Evolutionary conservation across 2,888 invertebrate species (phyloP), one percentile per base, ranked within the genome.

Genomic region (Myopa testacea): DNA sequence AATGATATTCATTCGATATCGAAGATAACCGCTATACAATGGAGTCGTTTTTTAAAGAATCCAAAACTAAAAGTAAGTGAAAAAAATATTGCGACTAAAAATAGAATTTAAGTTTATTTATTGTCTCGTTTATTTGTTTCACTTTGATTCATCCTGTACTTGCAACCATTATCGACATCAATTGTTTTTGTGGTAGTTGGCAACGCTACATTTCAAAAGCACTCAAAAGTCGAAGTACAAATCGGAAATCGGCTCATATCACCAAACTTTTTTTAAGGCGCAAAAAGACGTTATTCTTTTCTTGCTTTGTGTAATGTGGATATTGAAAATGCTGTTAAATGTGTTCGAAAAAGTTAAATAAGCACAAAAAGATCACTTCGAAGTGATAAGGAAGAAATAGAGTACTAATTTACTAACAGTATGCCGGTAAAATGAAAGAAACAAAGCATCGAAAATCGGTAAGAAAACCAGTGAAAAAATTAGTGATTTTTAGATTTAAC

Each of bases 281-380:
- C 37, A 5, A 75, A 75, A 75, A 65, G 14, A 65, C 74, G 74
- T 75, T 75, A 75, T 67, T 73, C 65, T 37, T 16, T 67, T 72
- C 45, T 34, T 26, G 26, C 26, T 26, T 26, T 26, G 26, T 26
- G 26, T 26, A 26, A 26, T 26, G 26, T 26, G 26, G 26, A 26
- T 26, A 26, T 26, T 26, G 2, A 26, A 26, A 26, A 26, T 26
- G 26, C 26, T 26, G 26, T 26, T 26, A 26, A 26, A 26, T 26
- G 26, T 26, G 2, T 26, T 26, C 26, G 45, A n/a, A 50, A 69
- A 50, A n/a, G 34, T 74, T 26, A 26, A 26, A 26, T 26, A 26
- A 26, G 26, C 10, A 45, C 3, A 10, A 6, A 19, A 67, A 75
- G 55, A 52, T 19, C 16, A 38, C 8, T 14, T 55, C 26, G 40